Evolutionary conservation across 2,888 invertebrate species (phyloP), one percentile per base, ranked within the genome.

Genomic region (Mesoligia furuncula): DNA sequence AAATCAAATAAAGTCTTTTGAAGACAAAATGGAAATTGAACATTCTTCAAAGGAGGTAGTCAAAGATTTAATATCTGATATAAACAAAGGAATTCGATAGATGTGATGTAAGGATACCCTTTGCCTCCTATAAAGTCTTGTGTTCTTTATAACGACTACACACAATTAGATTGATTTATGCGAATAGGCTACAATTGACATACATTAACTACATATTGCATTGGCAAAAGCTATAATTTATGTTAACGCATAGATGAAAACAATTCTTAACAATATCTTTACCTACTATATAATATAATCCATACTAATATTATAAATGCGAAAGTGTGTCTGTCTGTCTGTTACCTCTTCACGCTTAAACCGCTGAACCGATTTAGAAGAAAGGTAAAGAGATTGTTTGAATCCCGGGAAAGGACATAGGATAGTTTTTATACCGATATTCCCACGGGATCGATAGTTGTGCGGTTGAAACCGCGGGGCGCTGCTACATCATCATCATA

Each of bases 101-200:
- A 42, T 69, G n/a, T 69, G 51, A 70, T n/a, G 36, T 65, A 42
- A 68, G 1, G 24, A 75, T 81, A 39, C 45, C 64, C 72, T 59
- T 59, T 81, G 68, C 72, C 72, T n/a, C 24, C n/a, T 51, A 73
- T 72, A 48, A 61, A 67, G 4, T 31, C 70, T 36, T 81, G 39
- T 51, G 11, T 76, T 71, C 15, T 71, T 62, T 59, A 27, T n/a
- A 80, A 69, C 17, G 5, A 59, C 20, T 51, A 20, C 17, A 64
- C n/a, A 64, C 61, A 76, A 81, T 81, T 70, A 70, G 54, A 80
- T 66, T 80, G 51, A 81, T 81, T 69, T 69, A 80, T 81, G 42
- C 39, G 59, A 65, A 81, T 54, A 51, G 24, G 13, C 13, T 72
- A 27, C 67, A 57, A 45, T 36, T 69, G 59, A 70, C 80, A 80